phyloP scores from a whole-genome alignment of 2,113 vertebrate species.

The Cervus canadensis region DNA sequence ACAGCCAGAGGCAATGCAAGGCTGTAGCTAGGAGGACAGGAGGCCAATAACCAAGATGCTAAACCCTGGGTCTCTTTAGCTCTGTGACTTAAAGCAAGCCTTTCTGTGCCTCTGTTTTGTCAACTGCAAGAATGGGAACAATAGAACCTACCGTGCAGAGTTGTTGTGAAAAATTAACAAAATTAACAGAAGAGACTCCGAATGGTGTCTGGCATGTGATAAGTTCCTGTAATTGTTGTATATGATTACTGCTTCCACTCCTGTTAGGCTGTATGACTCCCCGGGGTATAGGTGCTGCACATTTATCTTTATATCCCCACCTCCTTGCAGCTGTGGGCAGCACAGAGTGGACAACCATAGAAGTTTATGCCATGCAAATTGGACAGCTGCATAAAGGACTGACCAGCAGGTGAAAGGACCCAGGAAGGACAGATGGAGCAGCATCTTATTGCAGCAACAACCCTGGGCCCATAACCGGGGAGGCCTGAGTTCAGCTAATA shows the following conservation, averaged over 20 bases:
- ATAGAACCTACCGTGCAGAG: background rate
- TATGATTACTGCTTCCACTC: background rate
- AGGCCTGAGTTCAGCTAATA: background rate
- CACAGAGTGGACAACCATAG: background rate
- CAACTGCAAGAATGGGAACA: background rate
- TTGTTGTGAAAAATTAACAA: background rate
- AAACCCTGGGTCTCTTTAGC: background rate
- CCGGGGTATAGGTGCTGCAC: too few relatives aligned
- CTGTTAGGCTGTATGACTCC: background rate
- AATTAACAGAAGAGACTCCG: background rate
- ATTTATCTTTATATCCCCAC: background rate
- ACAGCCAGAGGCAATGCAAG: background rate
- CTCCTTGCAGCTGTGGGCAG: background rate
- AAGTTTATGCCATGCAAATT: background rate
- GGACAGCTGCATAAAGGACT: background rate
- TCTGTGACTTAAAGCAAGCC: background rate
- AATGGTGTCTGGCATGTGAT: background rate
- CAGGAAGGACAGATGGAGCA: background rate
- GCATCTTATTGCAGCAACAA: background rate
- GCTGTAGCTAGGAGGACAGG: background rate
- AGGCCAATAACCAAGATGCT: fast-evolving
- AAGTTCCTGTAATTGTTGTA: too few relatives aligned
- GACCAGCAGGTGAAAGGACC: background rate
- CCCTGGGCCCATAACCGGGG: background rate
- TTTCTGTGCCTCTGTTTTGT: background rate